phyloP scores from a whole-genome alignment of 1,140 invertebrate species.

The Drosophila pandora region DNA sequence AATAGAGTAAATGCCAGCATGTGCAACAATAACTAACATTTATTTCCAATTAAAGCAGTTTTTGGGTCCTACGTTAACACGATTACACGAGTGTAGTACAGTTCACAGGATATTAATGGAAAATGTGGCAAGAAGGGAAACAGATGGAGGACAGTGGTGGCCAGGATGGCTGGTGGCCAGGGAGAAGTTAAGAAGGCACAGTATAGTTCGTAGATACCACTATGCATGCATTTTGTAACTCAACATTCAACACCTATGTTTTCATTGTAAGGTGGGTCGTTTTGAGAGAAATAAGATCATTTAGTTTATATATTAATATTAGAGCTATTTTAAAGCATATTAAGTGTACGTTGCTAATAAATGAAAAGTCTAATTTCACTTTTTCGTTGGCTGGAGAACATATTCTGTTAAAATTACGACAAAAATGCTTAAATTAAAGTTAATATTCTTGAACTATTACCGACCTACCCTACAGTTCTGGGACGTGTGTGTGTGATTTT shows the following conservation, averaged over 20 bases:
- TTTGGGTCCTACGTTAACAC: constrained; percentile 25
- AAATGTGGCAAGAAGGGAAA: neutral
- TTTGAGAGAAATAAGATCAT: neutral
- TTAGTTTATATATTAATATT: neutral
- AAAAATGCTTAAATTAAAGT: neutral
- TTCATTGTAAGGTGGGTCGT: constrained; percentile 1
- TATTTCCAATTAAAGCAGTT: constrained; percentile 59
- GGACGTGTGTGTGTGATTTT: constrained; percentile 16
- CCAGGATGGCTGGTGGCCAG: neutral
- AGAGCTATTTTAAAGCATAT: neutral
- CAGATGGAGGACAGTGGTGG: too few relatives aligned
- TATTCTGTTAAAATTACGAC: neutral
- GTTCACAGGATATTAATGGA: neutral
- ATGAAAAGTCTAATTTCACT: neutral
- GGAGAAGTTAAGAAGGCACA: constrained; percentile 52
- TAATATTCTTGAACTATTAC: neutral
- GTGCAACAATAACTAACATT: constrained; percentile 63
- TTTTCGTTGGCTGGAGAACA: neutral
- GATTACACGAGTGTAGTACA: constrained; percentile 1
- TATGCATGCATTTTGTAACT: constrained; percentile 18
- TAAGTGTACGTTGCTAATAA: neutral
- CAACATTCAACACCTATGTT: constrained; percentile 30
- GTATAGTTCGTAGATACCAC: constrained; percentile 26
- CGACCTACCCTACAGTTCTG: constrained; percentile 4
- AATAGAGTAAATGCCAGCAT: neutral